Percentiles rank a stretch among this genome's conserved stretches.
These are phyloP conservation scores for Diploptera punctata DNA, from an alignment of 2,888 invertebrate species.

Conservation along the genomic window DNA sequence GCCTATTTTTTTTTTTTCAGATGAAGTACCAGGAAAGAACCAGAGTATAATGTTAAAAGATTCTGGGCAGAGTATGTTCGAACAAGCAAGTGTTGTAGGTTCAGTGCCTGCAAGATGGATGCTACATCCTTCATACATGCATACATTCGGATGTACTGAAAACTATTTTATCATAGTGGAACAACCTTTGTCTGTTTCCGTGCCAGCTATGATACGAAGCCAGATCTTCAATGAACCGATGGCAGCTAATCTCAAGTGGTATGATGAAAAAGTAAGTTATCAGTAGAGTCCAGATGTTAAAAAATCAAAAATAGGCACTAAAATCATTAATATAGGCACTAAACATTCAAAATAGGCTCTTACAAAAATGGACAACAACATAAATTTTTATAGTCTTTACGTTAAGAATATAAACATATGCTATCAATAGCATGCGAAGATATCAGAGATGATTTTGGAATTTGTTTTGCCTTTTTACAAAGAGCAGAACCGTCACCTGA, in stretches of 20 bases:
- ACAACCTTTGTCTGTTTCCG: slow-evolving; percentile 81
- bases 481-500: no score
- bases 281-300: no score
- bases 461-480: no score
- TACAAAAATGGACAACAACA: no score
- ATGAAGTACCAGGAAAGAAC: neutral
- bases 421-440: no score
- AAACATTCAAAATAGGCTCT: no score
- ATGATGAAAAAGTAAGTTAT: slow-evolving; percentile 69
- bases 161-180: slow-evolving; percentile 89
- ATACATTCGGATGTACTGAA: slow-evolving; percentile 89
- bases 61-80: no score
- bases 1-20: neutral
- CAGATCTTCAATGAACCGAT: slow-evolving; percentile 71
- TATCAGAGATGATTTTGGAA: no score
- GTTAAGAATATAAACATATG: no score
- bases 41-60: no score
- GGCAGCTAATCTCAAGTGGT: slow-evolving; percentile 75
- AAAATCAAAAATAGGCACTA: no score
- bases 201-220: slow-evolving; percentile 65
- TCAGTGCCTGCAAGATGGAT: slow-evolving; percentile 78
- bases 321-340: no score
- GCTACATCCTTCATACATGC: slow-evolving; percentile 88
- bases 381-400: neutral
- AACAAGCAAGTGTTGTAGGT: slow-evolving; percentile 68